Conservation (phyloP, 2,797 vertebrate genomes). For the Sphaeramia orbicularis region DNA sequence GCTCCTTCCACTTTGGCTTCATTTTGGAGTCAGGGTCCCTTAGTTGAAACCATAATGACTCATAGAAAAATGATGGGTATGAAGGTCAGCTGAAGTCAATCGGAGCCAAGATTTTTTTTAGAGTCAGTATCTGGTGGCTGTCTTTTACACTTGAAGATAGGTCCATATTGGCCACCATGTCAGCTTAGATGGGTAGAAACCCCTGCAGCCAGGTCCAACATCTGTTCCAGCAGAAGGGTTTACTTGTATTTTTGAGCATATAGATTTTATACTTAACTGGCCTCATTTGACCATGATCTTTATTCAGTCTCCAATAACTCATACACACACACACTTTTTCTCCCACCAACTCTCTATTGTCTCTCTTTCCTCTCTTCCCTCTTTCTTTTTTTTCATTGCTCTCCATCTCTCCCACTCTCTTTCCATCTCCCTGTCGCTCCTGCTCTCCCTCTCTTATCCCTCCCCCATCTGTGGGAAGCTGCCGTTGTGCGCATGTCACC, state of each 20-base stretch:
- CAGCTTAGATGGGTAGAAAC: too few relatives aligned
- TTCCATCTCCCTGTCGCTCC: constrained; percentile 25
- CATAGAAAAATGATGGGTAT: too few relatives aligned
- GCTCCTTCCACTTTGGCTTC: too few relatives aligned
- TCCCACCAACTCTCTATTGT: neutral
- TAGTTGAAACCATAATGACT: too few relatives aligned
- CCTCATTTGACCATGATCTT: constrained; percentile 53
- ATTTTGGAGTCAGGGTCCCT: too few relatives aligned
- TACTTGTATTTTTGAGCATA: constrained; percentile 36
- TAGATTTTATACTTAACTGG: constrained; percentile 27
- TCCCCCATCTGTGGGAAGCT: constrained; percentile 81
- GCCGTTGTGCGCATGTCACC: constrained; percentile 79
- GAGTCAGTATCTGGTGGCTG: too few relatives aligned
- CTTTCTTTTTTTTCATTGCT: constrained; percentile 35
- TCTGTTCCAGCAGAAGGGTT: constrained; percentile 8
- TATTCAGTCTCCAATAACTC: constrained; percentile 39
- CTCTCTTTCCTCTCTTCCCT: constrained; percentile 36
- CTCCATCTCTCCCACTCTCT: constrained; percentile 41
- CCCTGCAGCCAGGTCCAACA: too few relatives aligned
- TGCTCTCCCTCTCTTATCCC: constrained; percentile 62
- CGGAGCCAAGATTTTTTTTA: too few relatives aligned
- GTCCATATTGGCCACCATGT: too few relatives aligned
- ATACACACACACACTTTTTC: constrained; percentile 20
- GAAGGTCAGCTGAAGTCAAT: too few relatives aligned
- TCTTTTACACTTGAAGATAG: too few relatives aligned